These are phyloP conservation scores for Cochlearius cochlearius DNA, from an alignment of 2,113 vertebrate genomes.

Conservation along the genomic window DNA sequence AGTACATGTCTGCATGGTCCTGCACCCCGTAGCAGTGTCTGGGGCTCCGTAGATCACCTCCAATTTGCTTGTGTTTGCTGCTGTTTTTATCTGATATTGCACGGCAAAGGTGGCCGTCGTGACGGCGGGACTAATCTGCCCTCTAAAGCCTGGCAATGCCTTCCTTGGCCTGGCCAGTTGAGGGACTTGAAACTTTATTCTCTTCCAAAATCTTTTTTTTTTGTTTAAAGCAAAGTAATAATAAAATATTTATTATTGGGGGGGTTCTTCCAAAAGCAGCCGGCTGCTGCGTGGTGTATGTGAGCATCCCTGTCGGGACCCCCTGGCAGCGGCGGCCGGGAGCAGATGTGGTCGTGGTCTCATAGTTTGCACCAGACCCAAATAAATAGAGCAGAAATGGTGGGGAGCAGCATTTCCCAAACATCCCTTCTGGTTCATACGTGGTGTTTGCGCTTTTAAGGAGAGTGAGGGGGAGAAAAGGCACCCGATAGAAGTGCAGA, in stretches of 20 bases:
- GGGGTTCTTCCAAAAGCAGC: background rate
- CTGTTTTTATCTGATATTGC: background rate
- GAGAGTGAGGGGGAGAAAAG: background rate
- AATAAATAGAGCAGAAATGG: fast-evolving
- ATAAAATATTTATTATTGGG: background rate
- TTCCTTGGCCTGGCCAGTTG: background rate
- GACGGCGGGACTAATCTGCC: background rate
- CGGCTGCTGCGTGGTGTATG: background rate
- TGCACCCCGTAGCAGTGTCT: background rate
- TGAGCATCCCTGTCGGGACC: background rate
- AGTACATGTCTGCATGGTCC: fast-evolving
- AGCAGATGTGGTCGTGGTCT: background rate
- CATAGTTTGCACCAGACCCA: background rate
- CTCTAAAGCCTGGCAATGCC: background rate
- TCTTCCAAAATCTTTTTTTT: background rate
- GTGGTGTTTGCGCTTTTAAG: background rate
- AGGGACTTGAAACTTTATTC: background rate
- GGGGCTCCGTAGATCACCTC: background rate
- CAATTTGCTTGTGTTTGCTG: background rate
- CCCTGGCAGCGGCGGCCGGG: background rate
- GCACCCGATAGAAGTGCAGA: background rate
- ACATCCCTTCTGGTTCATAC: fast-evolving
- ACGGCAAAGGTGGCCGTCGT: fast-evolving
- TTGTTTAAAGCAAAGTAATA: background rate
- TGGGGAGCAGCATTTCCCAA: background rate